These are phyloP conservation scores for Psittacus erithacus DNA, from an alignment of 2,113 vertebrate species.

Conservation along the genomic window DNA sequence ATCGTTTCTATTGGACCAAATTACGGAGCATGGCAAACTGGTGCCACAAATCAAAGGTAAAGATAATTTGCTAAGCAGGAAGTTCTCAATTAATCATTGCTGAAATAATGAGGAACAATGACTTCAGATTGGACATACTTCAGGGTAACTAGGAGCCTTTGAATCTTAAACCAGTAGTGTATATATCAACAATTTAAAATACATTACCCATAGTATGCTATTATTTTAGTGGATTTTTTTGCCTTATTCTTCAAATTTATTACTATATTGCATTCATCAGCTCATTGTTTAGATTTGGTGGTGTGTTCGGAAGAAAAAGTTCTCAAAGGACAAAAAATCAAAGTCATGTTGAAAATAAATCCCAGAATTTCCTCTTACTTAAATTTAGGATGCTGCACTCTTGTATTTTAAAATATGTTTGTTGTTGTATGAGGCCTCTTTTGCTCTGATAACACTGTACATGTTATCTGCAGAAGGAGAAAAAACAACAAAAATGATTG, in stretches of 20 bases:
- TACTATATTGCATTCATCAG: background rate
- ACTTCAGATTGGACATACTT: background rate
- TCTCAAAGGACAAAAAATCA: background rate
- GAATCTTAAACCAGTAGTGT: background rate
- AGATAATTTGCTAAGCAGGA: conserved; percentile 8
- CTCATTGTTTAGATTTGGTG: background rate
- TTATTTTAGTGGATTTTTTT: background rate
- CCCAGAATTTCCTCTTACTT: background rate
- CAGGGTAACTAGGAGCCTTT: background rate
- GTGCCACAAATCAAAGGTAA: background rate
- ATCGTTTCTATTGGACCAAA: background rate
- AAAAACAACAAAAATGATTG: background rate
- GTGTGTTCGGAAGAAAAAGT: background rate
- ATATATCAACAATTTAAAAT: background rate
- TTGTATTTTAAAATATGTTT: background rate
- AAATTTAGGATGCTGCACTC: background rate
- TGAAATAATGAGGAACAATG: background rate
- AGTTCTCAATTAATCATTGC: conserved; percentile 32
- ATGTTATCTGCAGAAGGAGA: background rate
- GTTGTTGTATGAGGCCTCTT: background rate
- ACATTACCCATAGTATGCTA: background rate
- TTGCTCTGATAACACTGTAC: background rate
- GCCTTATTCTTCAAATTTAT: background rate
- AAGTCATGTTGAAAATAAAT: background rate
- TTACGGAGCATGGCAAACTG: background rate